A percentile compares a stretch with the other conserved stretches of the same genome.
These are phyloP conservation scores for Trematomus bernacchii DNA, from an alignment of 2,797 vertebrate species.

Conservation along the genomic window DNA sequence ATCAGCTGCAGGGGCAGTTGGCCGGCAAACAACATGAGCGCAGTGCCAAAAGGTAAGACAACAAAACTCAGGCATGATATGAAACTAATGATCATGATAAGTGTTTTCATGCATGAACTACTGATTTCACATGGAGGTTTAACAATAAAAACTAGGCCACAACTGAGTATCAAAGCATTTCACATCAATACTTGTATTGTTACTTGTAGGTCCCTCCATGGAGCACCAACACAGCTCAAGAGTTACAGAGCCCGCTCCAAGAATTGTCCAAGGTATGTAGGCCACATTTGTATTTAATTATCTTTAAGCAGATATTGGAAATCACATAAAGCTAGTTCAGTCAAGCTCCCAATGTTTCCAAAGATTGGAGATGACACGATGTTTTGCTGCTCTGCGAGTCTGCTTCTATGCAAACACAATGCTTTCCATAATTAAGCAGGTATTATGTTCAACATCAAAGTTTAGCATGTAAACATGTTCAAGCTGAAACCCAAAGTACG, in stretches of 20 bases:
- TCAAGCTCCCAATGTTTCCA: no score
- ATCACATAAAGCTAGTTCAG: no score
- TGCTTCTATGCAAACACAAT: no score
- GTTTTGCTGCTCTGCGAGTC: no score
- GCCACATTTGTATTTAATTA: neutral
- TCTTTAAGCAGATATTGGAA: no score
- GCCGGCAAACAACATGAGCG: conserved; percentile 76
- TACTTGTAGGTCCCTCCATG: conserved; percentile 77
- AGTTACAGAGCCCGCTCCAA: conserved; percentile 78
- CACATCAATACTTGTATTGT: neutral
- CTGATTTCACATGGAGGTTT: conserved; percentile 14
- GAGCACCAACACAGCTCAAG: conserved; percentile 85
- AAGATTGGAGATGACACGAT: no score
- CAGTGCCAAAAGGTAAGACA: conserved; percentile 83
- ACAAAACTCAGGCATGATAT: neutral
- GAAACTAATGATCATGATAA: neutral
- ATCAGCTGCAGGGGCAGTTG: conserved; percentile 88
- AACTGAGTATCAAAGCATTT: neutral
- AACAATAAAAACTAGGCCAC: neutral
- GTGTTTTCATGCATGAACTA: neutral
- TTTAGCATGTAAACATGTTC: no score
- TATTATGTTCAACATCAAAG: no score
- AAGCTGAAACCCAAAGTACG: no score
- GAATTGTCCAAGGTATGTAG: conserved; percentile 78
- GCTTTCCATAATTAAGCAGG: no score